phyloP scores from a whole-genome alignment of 2,113 vertebrate species.

The Empidonax traillii region DNA sequence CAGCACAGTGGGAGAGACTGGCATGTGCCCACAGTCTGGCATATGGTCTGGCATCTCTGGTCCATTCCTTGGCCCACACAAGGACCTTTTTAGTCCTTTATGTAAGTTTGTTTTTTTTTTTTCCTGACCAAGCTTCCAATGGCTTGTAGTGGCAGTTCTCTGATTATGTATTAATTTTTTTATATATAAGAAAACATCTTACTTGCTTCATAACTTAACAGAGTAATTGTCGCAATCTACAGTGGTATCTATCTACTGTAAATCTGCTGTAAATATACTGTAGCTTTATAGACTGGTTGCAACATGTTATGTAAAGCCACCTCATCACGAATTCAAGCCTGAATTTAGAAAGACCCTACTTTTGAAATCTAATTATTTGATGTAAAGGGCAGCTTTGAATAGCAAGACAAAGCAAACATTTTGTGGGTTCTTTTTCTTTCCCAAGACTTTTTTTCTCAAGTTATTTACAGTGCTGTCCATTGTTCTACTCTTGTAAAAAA shows the following conservation, averaged over 20 bases:
- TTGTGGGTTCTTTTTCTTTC: not conserved
- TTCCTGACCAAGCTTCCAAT: not conserved
- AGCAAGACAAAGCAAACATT: not conserved
- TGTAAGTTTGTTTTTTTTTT: not conserved
- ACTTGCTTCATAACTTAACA: not conserved
- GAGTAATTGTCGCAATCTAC: not conserved
- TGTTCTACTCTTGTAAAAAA: not conserved
- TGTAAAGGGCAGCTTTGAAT: not conserved
- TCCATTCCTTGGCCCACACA: not conserved
- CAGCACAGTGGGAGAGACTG: not conserved
- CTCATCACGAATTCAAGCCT: not conserved
- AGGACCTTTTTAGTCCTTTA: not conserved
- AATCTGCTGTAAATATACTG: not conserved
- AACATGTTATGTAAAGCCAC: not conserved
- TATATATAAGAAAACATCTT: not conserved
- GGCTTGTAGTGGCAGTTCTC: not conserved
- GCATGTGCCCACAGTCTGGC: not conserved
- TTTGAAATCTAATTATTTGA: not conserved
- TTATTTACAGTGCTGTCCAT: not conserved
- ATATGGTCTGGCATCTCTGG: not conserved
- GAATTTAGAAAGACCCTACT: not conserved
- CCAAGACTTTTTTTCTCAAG: not conserved
- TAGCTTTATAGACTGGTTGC: not conserved
- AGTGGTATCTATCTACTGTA: not conserved
- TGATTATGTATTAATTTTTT: not conserved